Evolutionary conservation across 2,797 vertebrate species (phyloP), one percentile per base, ranked within the genome.

Genomic region (Meda fulgida): DNA sequence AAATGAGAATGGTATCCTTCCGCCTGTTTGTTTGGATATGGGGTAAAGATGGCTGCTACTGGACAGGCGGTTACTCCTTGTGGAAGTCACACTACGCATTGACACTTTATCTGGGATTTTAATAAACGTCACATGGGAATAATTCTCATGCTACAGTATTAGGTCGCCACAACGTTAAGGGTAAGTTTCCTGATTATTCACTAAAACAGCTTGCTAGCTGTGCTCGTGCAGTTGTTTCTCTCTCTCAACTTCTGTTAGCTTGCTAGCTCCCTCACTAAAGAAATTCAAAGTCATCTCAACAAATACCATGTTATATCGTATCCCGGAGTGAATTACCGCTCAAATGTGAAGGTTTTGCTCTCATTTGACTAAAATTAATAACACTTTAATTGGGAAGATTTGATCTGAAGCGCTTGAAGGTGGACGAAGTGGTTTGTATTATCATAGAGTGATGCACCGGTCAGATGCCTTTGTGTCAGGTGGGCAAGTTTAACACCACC

Each of bases 391-490:
- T n/a, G 7, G 10, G 29, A 9, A 8, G 16, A 13, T 21, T 46
- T 4, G 21, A 19, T 55, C 1, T 40, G 48, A 29, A 78, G 46
- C 34, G 18, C 66, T 18, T 80, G 51, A 43, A 23, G 48, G 58
- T 60, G 79, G 46, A 31, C 65, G 19, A 23, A 43, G 73, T 78
- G 36, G 63, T 53, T 60, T 14, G 9, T 60, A 4, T 72, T 51
- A 29, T 46, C 23, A n/a, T 38, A 34, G 55, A 69, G 26, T 70
- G 83, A 78, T 70, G 18, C 60, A 70, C 81, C 43, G 43, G 63
- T 43, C 82, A 84, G 83, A 63, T 80, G 76, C 77, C 84, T 85
- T 80, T 85, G 84, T 85, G 77, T 85, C 84, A 85, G 69, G 55
- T 85, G 67, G 77, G 51, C 76, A 78, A 83, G 73, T 84, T 84